Conservation (phyloP, 2,113 vertebrate genomes). For the Oreotragus oreotragus region DNA sequence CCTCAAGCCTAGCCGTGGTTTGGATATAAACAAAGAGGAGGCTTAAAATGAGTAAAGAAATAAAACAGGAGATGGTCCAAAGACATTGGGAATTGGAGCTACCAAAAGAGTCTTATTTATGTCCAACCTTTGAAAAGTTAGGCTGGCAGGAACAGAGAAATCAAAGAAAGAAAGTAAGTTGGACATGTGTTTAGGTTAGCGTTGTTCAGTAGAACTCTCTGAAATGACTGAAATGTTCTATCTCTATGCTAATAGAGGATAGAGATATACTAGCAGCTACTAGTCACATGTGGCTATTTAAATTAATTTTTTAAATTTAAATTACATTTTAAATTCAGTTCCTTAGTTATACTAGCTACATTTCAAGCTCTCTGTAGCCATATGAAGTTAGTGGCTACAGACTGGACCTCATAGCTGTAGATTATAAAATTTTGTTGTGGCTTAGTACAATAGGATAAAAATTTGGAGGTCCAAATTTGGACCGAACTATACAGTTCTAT, state of each 20-base stretch:
- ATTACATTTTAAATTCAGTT: not conserved
- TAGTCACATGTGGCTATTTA: not conserved
- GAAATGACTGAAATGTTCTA: not conserved
- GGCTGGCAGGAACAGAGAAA: not conserved
- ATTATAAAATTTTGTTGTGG: not conserved
- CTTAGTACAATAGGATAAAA: not conserved
- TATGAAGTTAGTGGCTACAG: not conserved
- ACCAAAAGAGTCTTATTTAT: not conserved
- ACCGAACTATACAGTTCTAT: not conserved
- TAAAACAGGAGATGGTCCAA: not conserved
- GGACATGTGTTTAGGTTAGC: not conserved
- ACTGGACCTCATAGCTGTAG: not conserved
- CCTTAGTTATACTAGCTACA: not conserved
- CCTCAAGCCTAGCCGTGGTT: not conserved
- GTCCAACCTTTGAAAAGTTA: not conserved
- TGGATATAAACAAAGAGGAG: not conserved
- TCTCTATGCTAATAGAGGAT: not conserved
- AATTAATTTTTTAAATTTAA: not conserved
- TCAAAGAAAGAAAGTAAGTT: not conserved
- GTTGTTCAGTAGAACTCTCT: not conserved
- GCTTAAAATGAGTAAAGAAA: not conserved
- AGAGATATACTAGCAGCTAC: not conserved
- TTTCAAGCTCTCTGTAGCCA: not conserved
- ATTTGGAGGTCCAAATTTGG: not conserved
- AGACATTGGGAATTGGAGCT: not conserved